Base-by-base conservation (phyloP, 2,113 vertebrate genomes). In the Peucedramus taeniatus region DNA sequence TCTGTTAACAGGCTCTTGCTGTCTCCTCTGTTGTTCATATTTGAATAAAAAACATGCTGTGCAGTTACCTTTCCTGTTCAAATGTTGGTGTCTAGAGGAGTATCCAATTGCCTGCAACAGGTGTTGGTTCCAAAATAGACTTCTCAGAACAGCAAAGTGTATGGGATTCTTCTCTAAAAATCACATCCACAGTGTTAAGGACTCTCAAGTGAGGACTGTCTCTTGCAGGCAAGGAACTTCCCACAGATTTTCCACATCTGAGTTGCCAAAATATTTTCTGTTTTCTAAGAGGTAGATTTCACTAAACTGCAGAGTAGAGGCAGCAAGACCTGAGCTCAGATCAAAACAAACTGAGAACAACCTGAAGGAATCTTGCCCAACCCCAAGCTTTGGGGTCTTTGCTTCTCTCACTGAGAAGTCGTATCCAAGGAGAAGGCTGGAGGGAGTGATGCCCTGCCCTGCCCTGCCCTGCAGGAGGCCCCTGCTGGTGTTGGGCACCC, bases 181-280 rank as follows among this genome's bases (percentile, higher is more conserved):
- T 13, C 1, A 30, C 3, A 3, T 27, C 16, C 23, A 7, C 16
- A 8, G 4, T 12, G 6, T n/a, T 31, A 51, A 53, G 33, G 16
- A 24, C 30, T 31, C 13, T 92, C 18, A 21, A 20, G 7, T 11
- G 56, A 82, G 37, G 15, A 10, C 9, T 78, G 45, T 31, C 64
- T 9, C 74, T 59, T 88, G 20, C 19, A 10, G 3, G 10, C 0
- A 1, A 61, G 27, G 11, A 30, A 20, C 40, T 68, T 7, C 15
- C 5, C 0, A 0, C 8, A 54, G 26, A 31, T 61, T 57, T 27
- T 63, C 33, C 61, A 4, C 8, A 15, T 60, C n/a, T 82, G 60
- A 83, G 26, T 70, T 89, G 77, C 22, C 31, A 33, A 83, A 72
- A 8, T 63, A 13, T 57, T 49, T 87, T 64, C 71, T 84, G 20